Evolutionary conservation across 2,888 invertebrate species (phyloP).

Genomic region (Eupeodes luniger): DNA sequence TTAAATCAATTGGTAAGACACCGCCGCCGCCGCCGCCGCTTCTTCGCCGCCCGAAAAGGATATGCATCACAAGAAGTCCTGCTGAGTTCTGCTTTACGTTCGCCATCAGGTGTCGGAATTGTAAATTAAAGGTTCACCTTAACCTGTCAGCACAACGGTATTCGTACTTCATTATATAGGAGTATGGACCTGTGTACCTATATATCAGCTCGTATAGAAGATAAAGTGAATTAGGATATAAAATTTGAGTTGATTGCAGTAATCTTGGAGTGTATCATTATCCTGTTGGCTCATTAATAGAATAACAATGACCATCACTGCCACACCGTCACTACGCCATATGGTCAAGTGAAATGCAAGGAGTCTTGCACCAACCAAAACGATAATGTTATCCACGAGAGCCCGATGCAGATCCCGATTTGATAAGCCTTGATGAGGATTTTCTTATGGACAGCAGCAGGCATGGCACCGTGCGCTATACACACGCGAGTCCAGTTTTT

Average conservation of each 20-base stretch:
- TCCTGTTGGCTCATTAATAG: conserved; percentile 75
- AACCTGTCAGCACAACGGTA: conserved; percentile 74
- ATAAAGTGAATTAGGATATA: conserved; percentile 72
- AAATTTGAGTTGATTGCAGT: conserved; percentile 66
- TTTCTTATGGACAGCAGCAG: conserved; percentile 53
- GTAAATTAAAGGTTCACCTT: conserved; percentile 74
- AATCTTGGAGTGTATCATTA: conserved; percentile 62
- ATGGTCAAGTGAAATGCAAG: conserved; percentile 58
- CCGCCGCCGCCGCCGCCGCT: neutral
- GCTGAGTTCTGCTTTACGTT: conserved; percentile 51
- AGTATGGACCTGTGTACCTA: neutral
- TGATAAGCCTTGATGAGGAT: conserved; percentile 56
- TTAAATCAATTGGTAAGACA: conserved; percentile 35
- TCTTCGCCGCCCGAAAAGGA: conserved; percentile 6
- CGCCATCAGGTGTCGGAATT: conserved; percentile 75
- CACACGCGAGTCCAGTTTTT: conserved; percentile 69
- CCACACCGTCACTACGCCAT: conserved; percentile 54
- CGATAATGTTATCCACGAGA: conserved; percentile 23
- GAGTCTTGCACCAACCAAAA: conserved; percentile 53
- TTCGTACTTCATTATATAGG: neutral
- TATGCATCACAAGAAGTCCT: conserved; percentile 27
- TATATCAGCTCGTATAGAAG: conserved; percentile 24
- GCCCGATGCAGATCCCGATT: conserved; percentile 65
- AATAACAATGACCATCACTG: conserved; percentile 57
- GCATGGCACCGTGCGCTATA: conserved; percentile 70